These are phyloP conservation scores for Brachyopa scutellaris DNA, from an alignment of 2,888 invertebrate species.

Conservation along the genomic window DNA sequence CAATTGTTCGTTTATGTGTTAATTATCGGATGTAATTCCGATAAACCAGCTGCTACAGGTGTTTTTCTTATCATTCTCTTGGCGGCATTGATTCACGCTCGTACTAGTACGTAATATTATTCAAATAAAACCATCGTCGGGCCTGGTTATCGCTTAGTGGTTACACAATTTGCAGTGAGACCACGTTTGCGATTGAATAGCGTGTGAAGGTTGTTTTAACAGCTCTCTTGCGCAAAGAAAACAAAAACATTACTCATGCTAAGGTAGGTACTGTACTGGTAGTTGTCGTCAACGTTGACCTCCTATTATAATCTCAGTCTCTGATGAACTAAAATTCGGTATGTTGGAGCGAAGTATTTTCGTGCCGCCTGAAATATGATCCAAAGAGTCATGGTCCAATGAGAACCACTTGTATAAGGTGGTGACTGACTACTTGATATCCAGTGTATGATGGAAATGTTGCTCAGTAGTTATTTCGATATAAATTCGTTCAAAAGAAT, in stretches of 20 bases:
- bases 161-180: conserved; percentile 51
- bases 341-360: conserved; percentile 24
- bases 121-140: no score
- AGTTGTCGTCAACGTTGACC: conserved; percentile 55
- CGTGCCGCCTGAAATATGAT: conserved; percentile 43
- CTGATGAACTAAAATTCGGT: conserved; percentile 41
- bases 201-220: conserved; percentile 56
- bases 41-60: background rate
- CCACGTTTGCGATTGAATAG: conserved; percentile 53
- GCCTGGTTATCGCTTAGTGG: conserved; percentile 22
- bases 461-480: conserved; percentile 10
- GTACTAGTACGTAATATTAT: background rate
- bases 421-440: conserved; percentile 12
- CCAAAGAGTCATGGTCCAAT: conserved; percentile 55
- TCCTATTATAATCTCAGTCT: conserved; percentile 37
- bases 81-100: background rate
- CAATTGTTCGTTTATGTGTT: background rate
- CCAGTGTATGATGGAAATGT: conserved; percentile 1
- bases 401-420: conserved; percentile 19
- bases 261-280: background rate
- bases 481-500: conserved; percentile 49
- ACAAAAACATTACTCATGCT: conserved; percentile 28
- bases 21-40: background rate
- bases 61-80: background rate
- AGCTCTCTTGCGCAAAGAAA: conserved; percentile 32